These are phyloP conservation scores for Melipona bicolor DNA, from an alignment of 2,888 invertebrate species.

Conservation along the genomic window DNA sequence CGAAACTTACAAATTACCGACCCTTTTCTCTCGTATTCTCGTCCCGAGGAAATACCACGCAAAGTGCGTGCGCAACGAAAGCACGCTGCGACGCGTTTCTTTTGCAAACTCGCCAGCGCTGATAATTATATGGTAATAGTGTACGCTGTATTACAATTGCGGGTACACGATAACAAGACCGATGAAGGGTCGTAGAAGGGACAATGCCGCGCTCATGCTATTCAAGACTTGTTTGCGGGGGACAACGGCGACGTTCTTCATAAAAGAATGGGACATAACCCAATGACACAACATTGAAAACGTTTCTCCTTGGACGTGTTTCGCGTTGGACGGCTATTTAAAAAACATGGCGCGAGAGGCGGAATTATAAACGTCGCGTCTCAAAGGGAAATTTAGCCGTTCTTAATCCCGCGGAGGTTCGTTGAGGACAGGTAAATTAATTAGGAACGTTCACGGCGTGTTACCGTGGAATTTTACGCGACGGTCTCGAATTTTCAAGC, in stretches of 20 bases:
- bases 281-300: slow-evolving; percentile 36
- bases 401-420: not conserved
- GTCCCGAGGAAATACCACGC: slow-evolving; percentile 8
- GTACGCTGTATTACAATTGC: slow-evolving; percentile 68
- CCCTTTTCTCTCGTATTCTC: not conserved
- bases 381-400: slow-evolving; percentile 13
- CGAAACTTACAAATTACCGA: not conserved
- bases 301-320: slow-evolving; percentile 12
- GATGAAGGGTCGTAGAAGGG: slow-evolving; percentile 63
- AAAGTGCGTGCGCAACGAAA: slow-evolving; percentile 36
- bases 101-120: slow-evolving; percentile 50
- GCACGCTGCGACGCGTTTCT: slow-evolving; percentile 31
- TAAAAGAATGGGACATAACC: slow-evolving; percentile 54
- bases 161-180: slow-evolving; percentile 68
- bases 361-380: not conserved
- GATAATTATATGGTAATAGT: slow-evolving; percentile 73
- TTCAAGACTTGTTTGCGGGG: slow-evolving; percentile 49
- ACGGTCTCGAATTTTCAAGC: slow-evolving; percentile 50
- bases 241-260: slow-evolving; percentile 55
- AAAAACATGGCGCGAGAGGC: not conserved
- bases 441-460: slow-evolving; percentile 29
- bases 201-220: slow-evolving; percentile 63
- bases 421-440: slow-evolving; percentile 15
- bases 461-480: slow-evolving; percentile 21
- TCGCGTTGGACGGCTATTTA: not conserved